Evolutionary conservation across 1,140 invertebrate species (phyloP), one percentile per base, ranked within the genome.

Genomic region (Schlechtendalia chinensis): DNA sequence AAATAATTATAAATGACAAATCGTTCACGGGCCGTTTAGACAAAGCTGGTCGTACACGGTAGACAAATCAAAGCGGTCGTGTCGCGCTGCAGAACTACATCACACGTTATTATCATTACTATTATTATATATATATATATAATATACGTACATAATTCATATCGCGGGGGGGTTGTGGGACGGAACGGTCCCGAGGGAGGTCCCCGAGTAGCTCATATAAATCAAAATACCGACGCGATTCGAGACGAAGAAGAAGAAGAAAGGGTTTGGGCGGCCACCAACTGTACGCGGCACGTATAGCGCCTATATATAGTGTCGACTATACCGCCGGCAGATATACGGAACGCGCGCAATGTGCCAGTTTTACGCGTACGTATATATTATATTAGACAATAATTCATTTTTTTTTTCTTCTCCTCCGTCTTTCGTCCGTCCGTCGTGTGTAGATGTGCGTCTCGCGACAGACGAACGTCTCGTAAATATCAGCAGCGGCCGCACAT

Each of bases 1-100:
- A 79, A 58, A 79, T 79, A 79, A 79, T 79, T 56, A 79, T 79
- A 79, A 61, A 61, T 63, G 75, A 79, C 75, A 63, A 79, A 79
- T 79, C 75, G 75, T 63, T 79, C 75, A 61, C 56, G 58, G 75
- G 45, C 75, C 75, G 75, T 79, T 79, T 61, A 61, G 75, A 54
- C 75, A 47, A 61, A 59, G 74, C 39, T 75, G 54, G 53, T 75
- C 8, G 32, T 58, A 58, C 58, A 61, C 75, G 75, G 75, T 61
- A 79, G 75, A 79, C 75, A n/a, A 79, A 63, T 79, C 75, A 61
- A 79, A 79, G 75, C 24, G 39, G 54, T 69, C 47, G 67, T 50
- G 32, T 39, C 32, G 32, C 22, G 45, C 67, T 50, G 45, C 22
- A 50, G 45, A 69, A 50, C 67, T 50, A 32, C n/a, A 27, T 4